These are phyloP conservation scores for Drosophila lowei DNA, from an alignment of 1,140 invertebrate genomes.

Conservation along the genomic window DNA sequence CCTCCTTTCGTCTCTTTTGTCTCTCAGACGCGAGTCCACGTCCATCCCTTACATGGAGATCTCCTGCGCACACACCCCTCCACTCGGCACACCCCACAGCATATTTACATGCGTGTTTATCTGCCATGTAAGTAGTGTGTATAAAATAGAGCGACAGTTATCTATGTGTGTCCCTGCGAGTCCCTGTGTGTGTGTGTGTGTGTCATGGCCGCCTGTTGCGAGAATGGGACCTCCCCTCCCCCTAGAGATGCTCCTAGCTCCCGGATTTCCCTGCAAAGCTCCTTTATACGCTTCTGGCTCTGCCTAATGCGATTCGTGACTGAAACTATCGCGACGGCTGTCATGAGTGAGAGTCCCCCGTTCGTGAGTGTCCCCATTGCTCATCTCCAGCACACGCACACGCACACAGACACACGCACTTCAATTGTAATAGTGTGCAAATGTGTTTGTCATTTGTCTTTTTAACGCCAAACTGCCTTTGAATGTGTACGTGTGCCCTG, in stretches of 20 bases:
- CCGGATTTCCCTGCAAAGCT: no score
- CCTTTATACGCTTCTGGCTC: no score
- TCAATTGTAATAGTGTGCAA: slow-evolving; percentile 66
- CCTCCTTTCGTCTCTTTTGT: slow-evolving; percentile 49
- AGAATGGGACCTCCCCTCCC: slow-evolving; percentile 13
- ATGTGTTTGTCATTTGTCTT: slow-evolving; percentile 71
- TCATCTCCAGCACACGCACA: slow-evolving; percentile 1
- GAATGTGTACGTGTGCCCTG: slow-evolving; percentile 48
- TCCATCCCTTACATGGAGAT: no score
- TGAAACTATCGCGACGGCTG: no score
- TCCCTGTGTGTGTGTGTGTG: not conserved
- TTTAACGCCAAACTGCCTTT: slow-evolving; percentile 58
- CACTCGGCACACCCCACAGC: slow-evolving; percentile 1
- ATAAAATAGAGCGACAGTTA: slow-evolving; percentile 67
- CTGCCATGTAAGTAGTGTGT: slow-evolving; percentile 60
- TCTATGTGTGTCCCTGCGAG: slow-evolving; percentile 31
- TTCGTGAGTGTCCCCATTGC: no score
- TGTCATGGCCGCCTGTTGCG: slow-evolving; percentile 64
- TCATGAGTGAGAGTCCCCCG: no score
- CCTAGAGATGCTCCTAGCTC: no score
- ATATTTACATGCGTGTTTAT: slow-evolving; percentile 70
- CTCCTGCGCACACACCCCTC: not conserved
- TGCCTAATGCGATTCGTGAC: no score
- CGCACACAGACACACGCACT: not conserved
- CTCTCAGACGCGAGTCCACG: slow-evolving; percentile 8